These are phyloP conservation scores for Labeo catla DNA, from an alignment of 2,113 vertebrate species.

Conservation along the genomic window DNA sequence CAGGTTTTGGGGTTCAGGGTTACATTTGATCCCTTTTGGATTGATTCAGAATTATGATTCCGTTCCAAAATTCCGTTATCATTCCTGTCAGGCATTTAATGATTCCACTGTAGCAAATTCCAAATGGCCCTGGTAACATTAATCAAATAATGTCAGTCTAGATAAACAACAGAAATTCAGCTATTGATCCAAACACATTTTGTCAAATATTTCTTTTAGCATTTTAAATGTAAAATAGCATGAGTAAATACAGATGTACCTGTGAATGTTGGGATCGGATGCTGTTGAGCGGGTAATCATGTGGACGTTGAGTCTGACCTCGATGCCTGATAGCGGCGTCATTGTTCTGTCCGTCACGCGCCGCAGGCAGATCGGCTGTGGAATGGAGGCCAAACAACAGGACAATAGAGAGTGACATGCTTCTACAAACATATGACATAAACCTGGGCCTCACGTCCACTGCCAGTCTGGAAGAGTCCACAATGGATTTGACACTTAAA, in stretches of 20 bases:
- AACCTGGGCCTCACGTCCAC: neutral
- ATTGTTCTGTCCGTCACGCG: conserved; percentile 11
- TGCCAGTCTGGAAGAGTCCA: neutral
- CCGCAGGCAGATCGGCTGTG: neutral
- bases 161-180: neutral
- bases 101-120: neutral
- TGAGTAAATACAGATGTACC: neutral
- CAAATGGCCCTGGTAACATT: neutral
- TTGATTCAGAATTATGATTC: neutral
- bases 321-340: neutral
- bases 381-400: conserved; percentile 15
- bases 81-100: neutral
- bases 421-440: conserved; percentile 36
- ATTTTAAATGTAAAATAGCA: neutral
- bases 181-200: neutral
- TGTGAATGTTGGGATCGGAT: neutral
- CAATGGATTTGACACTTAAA: neutral
- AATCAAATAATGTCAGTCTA: neutral
- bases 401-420: conserved; percentile 20
- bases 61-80: neutral
- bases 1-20: too few species aligned
- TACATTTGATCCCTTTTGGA: neutral
- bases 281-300: neutral
- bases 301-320: neutral
- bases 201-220: neutral